A percentile compares a stretch with the other conserved stretches of the same genome.
Evolutionary conservation across 2,113 vertebrate species (phyloP).

Genomic region (Girardinichthys multiradiatus): DNA sequence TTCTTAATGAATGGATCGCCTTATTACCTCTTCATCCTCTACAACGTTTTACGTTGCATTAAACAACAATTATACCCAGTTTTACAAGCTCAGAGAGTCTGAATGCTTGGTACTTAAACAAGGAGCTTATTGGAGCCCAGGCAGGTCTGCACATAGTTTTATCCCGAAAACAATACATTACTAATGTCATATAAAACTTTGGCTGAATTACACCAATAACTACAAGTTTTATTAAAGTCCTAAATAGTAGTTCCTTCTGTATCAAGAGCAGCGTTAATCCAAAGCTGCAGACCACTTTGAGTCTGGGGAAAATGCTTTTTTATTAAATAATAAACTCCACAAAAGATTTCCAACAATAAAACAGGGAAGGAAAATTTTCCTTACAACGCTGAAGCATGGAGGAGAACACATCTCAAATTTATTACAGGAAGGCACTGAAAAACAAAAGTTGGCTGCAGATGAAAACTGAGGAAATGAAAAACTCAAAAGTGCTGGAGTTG

Average conservation of each 20-base stretch:
- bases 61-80: too few relatives aligned
- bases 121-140: too few relatives aligned
- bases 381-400: conserved; percentile 57
- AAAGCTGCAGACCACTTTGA: conserved; percentile 33
- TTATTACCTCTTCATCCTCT: too few relatives aligned
- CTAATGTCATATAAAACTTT: too few relatives aligned
- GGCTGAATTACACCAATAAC: too few relatives aligned
- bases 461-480: conserved; percentile 83
- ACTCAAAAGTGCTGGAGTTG: conserved; percentile 80
- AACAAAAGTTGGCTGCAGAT: conserved; percentile 81
- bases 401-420: conserved; percentile 70
- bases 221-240: background rate
- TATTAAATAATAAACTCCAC: conserved; percentile 33
- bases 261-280: conserved; percentile 8
- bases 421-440: conserved; percentile 72
- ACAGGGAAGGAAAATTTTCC: conserved; percentile 52
- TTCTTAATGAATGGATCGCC: too few relatives aligned
- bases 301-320: conserved; percentile 15
- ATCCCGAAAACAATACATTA: too few relatives aligned
- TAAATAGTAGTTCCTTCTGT: background rate
- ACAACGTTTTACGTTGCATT: too few relatives aligned
- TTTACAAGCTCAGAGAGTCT: too few relatives aligned
- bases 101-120: too few relatives aligned
- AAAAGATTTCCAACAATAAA: conserved; percentile 46
- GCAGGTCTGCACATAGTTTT: too few relatives aligned